phyloP scores from a whole-genome alignment of 1,140 invertebrate species.

The Hirudo medicinalis region DNA sequence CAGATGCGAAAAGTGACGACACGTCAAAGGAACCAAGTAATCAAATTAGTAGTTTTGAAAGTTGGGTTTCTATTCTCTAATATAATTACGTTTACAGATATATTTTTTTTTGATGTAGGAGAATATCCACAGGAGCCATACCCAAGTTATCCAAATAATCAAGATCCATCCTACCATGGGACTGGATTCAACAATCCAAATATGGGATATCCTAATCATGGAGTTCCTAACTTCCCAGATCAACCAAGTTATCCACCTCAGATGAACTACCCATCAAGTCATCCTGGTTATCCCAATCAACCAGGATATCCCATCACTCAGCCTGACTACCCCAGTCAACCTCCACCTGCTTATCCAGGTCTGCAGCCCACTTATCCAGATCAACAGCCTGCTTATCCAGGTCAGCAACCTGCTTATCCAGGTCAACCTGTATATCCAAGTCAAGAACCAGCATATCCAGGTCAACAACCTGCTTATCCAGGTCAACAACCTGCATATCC shows the following conservation, averaged over 20 bases:
- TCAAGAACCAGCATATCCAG: neutral
- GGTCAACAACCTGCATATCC: neutral
- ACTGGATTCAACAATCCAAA: no score
- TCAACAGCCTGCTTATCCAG: neutral
- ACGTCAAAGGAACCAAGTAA: no score
- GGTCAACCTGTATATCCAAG: neutral
- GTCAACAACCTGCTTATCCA: neutral
- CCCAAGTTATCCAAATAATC: conserved; percentile 2
- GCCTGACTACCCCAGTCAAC: neutral
- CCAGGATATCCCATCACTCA: neutral
- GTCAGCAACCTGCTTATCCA: neutral
- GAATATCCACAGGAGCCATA: neutral
- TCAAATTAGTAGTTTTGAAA: no score
- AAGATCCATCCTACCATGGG: neutral
- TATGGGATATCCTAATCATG: no score
- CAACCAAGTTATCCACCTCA: neutral
- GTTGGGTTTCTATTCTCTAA: no score
- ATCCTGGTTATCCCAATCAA: neutral
- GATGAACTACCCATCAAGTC: no score
- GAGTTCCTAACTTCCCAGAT: neutral
- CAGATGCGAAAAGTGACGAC: no score
- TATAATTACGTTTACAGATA: no score
- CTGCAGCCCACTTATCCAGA: neutral
- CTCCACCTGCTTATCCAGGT: neutral
- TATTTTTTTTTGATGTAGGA: neutral